Base-by-base conservation (phyloP, 2,888 invertebrate genomes). In the Mystacides longicornis region DNA sequence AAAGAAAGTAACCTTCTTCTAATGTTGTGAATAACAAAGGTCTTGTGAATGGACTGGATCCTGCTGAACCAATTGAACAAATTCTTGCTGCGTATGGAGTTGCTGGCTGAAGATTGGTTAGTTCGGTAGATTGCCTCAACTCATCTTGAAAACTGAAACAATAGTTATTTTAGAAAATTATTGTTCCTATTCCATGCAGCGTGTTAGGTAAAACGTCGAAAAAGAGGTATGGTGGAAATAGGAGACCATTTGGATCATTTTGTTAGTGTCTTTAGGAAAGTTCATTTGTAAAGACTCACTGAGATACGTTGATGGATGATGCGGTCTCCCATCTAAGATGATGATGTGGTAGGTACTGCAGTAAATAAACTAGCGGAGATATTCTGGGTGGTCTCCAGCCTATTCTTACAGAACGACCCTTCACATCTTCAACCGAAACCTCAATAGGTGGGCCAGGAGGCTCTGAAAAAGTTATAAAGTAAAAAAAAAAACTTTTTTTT, bases 1-100 rank as follows among this genome's bases (percentile, higher is more conserved):
- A n/a, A n/a, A n/a, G n/a, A n/a, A n/a, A n/a, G n/a, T n/a, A n/a
- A 77, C 77, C 75, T 72, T 77, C 75, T 63, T 75, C 76, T 51
- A 72, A 69, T 0, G 77, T 77, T 46, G 71, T 73, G 23, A 77
- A 75, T 58, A 74, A 73, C 0, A 74, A 67, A 0, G 75, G 70
- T 45, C 70, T 72, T 0, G 77, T 75, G 55, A 67, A 76, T 0
- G 73, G 67, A 51, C 77, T 77, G 2, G 73, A 57, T 31, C 76
- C 77, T 1, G 74, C 75, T 56, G 74, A 72, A 60, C 77, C 77
- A 0, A 75, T 75, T 0, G 77, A 73, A 0, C 76, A 71, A 0
- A 77, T 65, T 0, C 77, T 65, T 1, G 71, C 72, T 56, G 72
- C 62, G 57, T 77, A 77, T 52, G 75, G 74, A n/a, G 69, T 63